Conservation (phyloP, 2,888 invertebrate species). For the Halocaridina rubra region DNA sequence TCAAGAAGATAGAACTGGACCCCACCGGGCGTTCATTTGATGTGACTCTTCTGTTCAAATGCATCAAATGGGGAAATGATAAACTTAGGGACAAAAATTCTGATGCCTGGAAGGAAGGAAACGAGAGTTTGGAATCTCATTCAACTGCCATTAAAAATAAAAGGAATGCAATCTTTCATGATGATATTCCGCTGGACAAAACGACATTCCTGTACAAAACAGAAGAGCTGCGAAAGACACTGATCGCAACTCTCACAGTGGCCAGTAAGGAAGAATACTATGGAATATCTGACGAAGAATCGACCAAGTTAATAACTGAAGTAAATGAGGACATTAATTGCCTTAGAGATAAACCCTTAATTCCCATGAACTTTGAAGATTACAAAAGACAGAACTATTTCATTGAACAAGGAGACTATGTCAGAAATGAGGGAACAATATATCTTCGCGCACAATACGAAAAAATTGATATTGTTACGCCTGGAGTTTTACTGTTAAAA, state of each 20-base stretch:
- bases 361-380: neutral
- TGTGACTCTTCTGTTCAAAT: too few relatives aligned
- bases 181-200: neutral
- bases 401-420: neutral
- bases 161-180: slow-evolving; percentile 9
- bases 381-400: slow-evolving; percentile 1
- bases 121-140: slow-evolving; percentile 12
- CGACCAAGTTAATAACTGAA: neutral
- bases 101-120: too few relatives aligned
- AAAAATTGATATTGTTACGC: neutral
- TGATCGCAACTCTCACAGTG: neutral
- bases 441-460: neutral
- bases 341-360: slow-evolving; percentile 24
- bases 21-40: too few relatives aligned
- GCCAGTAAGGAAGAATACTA: neutral
- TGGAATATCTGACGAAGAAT: neutral
- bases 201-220: slow-evolving; percentile 4
- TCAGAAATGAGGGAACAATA: neutral
- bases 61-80: too few relatives aligned
- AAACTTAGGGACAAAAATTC: too few relatives aligned
- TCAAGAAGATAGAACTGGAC: too few relatives aligned
- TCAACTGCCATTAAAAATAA: slow-evolving; percentile 20
- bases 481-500: neutral
- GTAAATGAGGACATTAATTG: neutral
- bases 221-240: neutral